A percentile compares a stretch with the other conserved stretches of the same genome.
Evolutionary conservation across 2,797 vertebrate species (phyloP).

Genomic region (Diglossa cyanea): DNA sequence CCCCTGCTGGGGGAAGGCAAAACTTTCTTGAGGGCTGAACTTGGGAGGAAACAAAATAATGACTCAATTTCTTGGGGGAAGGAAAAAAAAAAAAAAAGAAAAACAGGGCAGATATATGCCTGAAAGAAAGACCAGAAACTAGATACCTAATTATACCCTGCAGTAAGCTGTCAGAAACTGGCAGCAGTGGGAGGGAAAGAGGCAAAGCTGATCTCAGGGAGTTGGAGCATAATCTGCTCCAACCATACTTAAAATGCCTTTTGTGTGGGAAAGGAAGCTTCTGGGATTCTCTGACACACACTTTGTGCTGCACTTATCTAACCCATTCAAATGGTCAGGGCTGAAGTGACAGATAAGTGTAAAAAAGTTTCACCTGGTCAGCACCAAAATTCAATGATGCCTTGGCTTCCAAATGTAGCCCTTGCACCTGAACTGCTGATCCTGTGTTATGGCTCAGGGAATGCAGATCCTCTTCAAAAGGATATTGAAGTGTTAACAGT

Average conservation of each 20-base stretch:
- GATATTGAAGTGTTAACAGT: not conserved
- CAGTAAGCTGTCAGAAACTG: constrained; percentile 63
- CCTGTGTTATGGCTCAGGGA: not conserved
- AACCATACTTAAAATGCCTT: constrained; percentile 44
- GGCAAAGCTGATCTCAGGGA: constrained; percentile 38
- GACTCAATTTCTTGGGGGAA: not conserved
- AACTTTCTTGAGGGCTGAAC: constrained; percentile 2
- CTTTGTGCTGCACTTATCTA: not conserved
- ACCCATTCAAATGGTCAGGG: not conserved
- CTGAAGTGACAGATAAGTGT: not conserved
- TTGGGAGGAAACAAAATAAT: not conserved
- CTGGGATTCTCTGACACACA: not conserved
- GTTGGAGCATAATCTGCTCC: constrained; percentile 25
- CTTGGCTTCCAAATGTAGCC: fast-evolving
- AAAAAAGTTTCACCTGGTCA: not conserved
- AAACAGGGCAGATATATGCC: not conserved
- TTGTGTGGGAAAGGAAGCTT: constrained; percentile 29
- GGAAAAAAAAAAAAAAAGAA: not conserved
- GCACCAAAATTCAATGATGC: not conserved
- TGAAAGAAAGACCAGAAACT: constrained; percentile 45
- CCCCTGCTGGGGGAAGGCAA: not conserved
- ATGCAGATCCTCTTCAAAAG: not conserved
- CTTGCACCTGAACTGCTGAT: not conserved
- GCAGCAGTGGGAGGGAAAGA: constrained; percentile 58
- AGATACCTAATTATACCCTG: constrained; percentile 63